Evolutionary conservation across 2,113 vertebrate genomes (phyloP), one percentile per base, ranked within the genome.

Genomic region (Formicarius rufipectus): DNA sequence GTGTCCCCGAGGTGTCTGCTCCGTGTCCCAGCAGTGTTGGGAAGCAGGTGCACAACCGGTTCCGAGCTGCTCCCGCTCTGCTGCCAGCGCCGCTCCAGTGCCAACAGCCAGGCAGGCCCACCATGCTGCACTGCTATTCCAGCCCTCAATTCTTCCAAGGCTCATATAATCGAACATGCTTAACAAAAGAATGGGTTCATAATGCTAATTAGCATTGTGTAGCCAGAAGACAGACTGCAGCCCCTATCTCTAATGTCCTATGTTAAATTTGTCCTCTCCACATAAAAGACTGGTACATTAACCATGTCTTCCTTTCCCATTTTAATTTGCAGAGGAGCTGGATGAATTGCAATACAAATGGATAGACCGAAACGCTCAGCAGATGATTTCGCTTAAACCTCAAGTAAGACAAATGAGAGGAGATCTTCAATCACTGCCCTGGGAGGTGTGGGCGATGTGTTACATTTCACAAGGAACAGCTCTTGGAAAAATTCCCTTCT

Each of bases 361-460:
- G 96, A 94, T 83, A 97, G 93, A 93, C 49, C 84, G 86, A 96
- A 97, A 96, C 64, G 88, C 39, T 96, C 91, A 80, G 95, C 96
- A 97, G 88, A 96, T 96, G 90, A 97, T 96, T 96, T 96, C 28
- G 60, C 94, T 98, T 92, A 97, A 96, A 86, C 96, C 66, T 96
- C 91, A 97, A 97, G 95, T 94, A 87, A 97, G 95, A 98, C 93
- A 97, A 97, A 97, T 96, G 79, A 96, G 68, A 86, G 1, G 20
- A 79, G 91, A 62, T 90, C 82, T 91, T 75, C 93, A 89, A 68
- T 87, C 83, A 47, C 80, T 93, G 89, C 93, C 93, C 91, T 95
- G 64, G 94, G 96, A 95, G 22, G 53, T 47, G 93, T 73, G 84
- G 92, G 95, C 18, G 28, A 94, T 52, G 31, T 17, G 89, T 69